Conservation (phyloP, 2,888 invertebrate genomes). For the Diplazon laetatorius region DNA sequence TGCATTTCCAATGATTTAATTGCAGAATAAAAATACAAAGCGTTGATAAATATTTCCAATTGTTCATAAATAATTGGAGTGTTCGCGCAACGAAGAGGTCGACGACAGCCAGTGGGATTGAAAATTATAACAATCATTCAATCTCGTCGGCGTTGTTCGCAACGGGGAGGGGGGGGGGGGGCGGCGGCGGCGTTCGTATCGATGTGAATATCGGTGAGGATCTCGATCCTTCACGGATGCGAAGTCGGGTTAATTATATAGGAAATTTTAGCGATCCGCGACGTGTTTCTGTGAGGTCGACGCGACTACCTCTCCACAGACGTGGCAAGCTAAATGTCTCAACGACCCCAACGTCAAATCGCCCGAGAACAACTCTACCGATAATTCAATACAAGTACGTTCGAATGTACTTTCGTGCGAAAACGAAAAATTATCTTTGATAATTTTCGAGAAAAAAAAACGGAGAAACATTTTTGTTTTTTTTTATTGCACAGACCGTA, state of each 20-base stretch:
- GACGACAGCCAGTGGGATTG: background rate
- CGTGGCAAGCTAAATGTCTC: conserved; percentile 36
- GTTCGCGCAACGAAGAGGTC: too few relatives aligned
- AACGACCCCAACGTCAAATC: too few relatives aligned
- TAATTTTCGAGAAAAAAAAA: too few relatives aligned
- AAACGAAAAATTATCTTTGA: too few relatives aligned
- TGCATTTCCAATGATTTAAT: too few relatives aligned
- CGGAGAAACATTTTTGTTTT: too few relatives aligned
- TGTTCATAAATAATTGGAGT: background rate
- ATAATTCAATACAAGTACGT: too few relatives aligned
- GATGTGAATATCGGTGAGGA: conserved; percentile 41
- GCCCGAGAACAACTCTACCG: too few relatives aligned
- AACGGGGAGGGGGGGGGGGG: too few relatives aligned
- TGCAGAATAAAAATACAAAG: background rate
- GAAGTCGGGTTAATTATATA: conserved; percentile 48
- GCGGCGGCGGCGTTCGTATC: conserved; percentile 42
- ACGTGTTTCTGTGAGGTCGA: conserved; percentile 8
- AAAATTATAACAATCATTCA: conserved; percentile 34
- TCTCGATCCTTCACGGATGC: conserved; percentile 45
- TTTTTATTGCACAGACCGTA: too few relatives aligned
- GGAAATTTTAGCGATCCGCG: conserved; percentile 44
- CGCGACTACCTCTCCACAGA: conserved; percentile 18
- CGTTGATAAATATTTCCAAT: background rate
- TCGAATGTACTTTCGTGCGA: too few relatives aligned
- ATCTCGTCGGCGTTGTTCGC: conserved; percentile 45